Evolutionary conservation across 2,113 vertebrate species (phyloP).

Genomic region (Neodon shergylaensis): DNA sequence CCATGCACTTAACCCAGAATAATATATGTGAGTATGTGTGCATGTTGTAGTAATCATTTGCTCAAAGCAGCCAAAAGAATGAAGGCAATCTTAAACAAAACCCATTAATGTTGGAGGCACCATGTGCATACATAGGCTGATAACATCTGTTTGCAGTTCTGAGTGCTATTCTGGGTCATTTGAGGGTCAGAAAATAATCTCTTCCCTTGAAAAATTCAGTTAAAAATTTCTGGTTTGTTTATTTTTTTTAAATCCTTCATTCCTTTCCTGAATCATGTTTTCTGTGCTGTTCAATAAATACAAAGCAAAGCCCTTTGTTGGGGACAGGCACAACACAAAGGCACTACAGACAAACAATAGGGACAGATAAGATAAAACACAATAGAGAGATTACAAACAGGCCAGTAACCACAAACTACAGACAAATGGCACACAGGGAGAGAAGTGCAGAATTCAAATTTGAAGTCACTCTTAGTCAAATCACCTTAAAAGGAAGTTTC

Average conservation of each 20-base stretch:
- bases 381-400: background rate
- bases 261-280: background rate
- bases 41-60: background rate
- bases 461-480: background rate
- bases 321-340: background rate
- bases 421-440: background rate
- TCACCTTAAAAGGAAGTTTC: background rate
- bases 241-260: background rate
- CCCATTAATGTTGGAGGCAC: background rate
- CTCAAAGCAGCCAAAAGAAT: background rate
- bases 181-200: background rate
- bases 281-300: background rate
- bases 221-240: background rate
- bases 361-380: background rate
- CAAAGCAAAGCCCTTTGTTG: background rate
- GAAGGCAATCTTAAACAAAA: background rate
- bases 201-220: background rate
- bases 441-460: background rate
- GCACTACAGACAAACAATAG: background rate
- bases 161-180: background rate
- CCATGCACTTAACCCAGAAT: background rate
- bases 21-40: background rate
- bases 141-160: constrained; percentile 1
- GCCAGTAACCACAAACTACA: background rate
- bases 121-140: background rate